Base-by-base conservation (phyloP, 2,888 invertebrate genomes). In the Cloeon dipterum region DNA sequence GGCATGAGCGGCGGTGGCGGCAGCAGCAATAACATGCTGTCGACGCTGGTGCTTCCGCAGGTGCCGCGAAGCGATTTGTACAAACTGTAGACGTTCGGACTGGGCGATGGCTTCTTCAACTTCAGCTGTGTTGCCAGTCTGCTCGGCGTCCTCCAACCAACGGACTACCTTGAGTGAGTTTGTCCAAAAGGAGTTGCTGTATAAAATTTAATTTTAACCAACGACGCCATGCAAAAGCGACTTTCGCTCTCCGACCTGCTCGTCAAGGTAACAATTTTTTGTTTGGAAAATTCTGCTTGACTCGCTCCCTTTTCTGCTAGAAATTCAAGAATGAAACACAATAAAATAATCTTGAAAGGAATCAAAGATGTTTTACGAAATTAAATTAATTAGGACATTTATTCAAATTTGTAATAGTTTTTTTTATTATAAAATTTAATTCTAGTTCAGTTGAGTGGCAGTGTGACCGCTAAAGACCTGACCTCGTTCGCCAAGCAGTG, bases 401-500 rank as follows among this genome's bases (percentile, higher is more conserved):
- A n/a, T n/a, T n/a, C n/a, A n/a, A n/a, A n/a, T n/a, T n/a, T n/a
- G n/a, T n/a, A n/a, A n/a, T n/a, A n/a, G n/a, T n/a, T n/a, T n/a
- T n/a, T n/a, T n/a, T n/a, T n/a, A n/a, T n/a, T n/a, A n/a, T n/a
- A n/a, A n/a, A n/a, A n/a, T n/a, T n/a, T n/a, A n/a, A n/a, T n/a
- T n/a, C n/a, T n/a, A n/a, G n/a, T n/a, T n/a, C 20, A 70, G 56
- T 63, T 71, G 45, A 69, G 70, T 39, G 64, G 65, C 1, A 64
- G 70, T 1, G 59, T 73, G 13, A 63, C 70, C 3, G 65, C 62
- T 32, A 69, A 65, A 46, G 74, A 75, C 47, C 49, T 75, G 16
- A 63, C 63, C 20, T 66, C 72, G 2, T 57, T 75, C 38, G 65
- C 69, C 1, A 70, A 73, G 43, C 74, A 74, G 49, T n/a, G 52